A percentile compares a stretch with the other conserved stretches of the same genome.
These are phyloP conservation scores for Drosophila trapezifrons DNA, from an alignment of 1,140 invertebrate genomes.

Conservation along the genomic window DNA sequence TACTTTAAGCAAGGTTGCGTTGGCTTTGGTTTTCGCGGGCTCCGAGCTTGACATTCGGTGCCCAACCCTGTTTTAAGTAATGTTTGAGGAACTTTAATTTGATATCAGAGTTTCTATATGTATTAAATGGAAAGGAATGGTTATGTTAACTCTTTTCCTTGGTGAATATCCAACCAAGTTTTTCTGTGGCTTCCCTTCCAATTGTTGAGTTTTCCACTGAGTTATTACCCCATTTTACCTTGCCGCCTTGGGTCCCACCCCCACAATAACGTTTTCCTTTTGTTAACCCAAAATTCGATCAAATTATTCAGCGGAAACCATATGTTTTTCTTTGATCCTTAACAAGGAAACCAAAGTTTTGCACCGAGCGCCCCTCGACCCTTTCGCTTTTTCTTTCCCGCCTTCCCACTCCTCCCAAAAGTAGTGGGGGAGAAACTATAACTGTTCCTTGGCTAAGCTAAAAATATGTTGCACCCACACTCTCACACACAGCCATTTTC, in stretches of 20 bases:
- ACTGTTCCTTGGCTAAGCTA: constrained; percentile 62
- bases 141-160: neutral
- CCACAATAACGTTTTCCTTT: neutral
- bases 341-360: constrained; percentile 6
- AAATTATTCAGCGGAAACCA: constrained; percentile 27
- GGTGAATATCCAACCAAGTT: no score
- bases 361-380: neutral
- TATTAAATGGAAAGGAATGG: neutral
- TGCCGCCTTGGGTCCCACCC: neutral
- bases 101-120: no score
- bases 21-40: no score
- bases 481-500: constrained; percentile 10
- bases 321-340: constrained; percentile 41
- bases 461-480: constrained; percentile 58
- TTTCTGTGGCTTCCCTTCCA: neutral
- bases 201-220: neutral
- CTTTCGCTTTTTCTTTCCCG: neutral
- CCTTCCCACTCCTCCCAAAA: neutral
- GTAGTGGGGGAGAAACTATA: constrained; percentile 41
- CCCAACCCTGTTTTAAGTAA: neutral
- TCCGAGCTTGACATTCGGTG: no score
- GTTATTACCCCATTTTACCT: neutral
- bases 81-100: neutral
- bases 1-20: neutral
- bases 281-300: constrained; percentile 13